Base-by-base conservation (phyloP, 2,797 vertebrate genomes). In the Brachyalestes nurse region DNA sequence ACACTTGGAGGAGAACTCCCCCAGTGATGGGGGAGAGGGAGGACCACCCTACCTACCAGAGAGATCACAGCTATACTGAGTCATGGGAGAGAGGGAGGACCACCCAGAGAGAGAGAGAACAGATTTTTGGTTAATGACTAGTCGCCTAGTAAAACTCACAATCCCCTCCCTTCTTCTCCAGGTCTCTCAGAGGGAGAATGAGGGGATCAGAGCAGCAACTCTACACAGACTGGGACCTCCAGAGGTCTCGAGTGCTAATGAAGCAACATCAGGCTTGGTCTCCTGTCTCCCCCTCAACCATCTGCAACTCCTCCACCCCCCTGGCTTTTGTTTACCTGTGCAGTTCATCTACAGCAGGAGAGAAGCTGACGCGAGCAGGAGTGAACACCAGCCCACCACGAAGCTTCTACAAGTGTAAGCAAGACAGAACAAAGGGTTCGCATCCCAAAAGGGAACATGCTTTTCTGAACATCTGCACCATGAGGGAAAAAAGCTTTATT, bases 321-420 rank as follows among this genome's bases (percentile, higher is more conserved):
- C 64, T 42, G 13, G 64, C 17, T 67, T 67, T 17, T 67, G 64
- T 67, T n/a, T 67, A 67, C 4, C 64, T 67, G 9, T n/a, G 6
- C 40, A 67, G 19, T 67, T 67, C 64, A 67, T 67, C n/a, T 19
- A 10, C 64, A 45, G 64, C 64, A 67, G 62, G 38, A 42, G 16
- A 17, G 38, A 38, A 66, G 38, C 64, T 66, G 64, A 40, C 34
- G 14, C 28, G n/a, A 8, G 28, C 40, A 0, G 38, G 6, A 23
- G 40, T 16, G 38, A 67, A 67, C 7, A 10, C 38, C 34, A 45
- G 64, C 64, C 64, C 19, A 45, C 64, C 28, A 4, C 13, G 8
- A 67, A n/a, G 40, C 14, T 67, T 38, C 38, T 42, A 19, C n/a
- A 67, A 45, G 38, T 66, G 64, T 17, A 67, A 6, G 34, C 25